Evolutionary conservation across 2,797 vertebrate genomes (phyloP).

Genomic region (Schizopygopsis malacanthus): DNA sequence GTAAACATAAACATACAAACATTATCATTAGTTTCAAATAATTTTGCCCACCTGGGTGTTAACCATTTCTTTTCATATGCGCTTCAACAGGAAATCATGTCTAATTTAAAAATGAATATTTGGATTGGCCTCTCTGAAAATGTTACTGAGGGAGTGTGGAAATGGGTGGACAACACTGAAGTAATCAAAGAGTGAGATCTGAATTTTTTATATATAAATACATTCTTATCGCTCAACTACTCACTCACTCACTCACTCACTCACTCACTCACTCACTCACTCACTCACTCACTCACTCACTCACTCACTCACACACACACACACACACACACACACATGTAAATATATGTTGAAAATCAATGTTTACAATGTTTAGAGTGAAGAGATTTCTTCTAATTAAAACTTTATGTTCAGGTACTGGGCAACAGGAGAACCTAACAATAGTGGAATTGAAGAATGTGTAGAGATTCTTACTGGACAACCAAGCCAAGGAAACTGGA

Average conservation of each 20-base stretch:
- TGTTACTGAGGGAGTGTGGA: constrained; percentile 32
- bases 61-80: background rate
- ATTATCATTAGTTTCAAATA: background rate
- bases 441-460: constrained; percentile 4
- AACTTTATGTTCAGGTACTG: constrained; percentile 12
- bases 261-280: no score
- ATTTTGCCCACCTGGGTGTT: background rate
- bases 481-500: background rate
- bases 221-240: no score
- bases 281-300: no score
- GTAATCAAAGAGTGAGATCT: background rate
- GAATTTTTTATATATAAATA: no score
- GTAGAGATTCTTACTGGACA: background rate
- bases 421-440: background rate
- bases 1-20: background rate
- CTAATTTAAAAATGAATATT: background rate
- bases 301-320: no score
- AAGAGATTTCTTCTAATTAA: background rate
- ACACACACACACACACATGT: no score
- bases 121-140: constrained; percentile 9
- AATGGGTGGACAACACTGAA: constrained; percentile 23
- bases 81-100: background rate
- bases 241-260: no score
- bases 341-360: background rate
- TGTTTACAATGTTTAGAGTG: background rate